phyloP scores from a whole-genome alignment of 2,888 invertebrate genomes.

The Laspeyria flexula region DNA sequence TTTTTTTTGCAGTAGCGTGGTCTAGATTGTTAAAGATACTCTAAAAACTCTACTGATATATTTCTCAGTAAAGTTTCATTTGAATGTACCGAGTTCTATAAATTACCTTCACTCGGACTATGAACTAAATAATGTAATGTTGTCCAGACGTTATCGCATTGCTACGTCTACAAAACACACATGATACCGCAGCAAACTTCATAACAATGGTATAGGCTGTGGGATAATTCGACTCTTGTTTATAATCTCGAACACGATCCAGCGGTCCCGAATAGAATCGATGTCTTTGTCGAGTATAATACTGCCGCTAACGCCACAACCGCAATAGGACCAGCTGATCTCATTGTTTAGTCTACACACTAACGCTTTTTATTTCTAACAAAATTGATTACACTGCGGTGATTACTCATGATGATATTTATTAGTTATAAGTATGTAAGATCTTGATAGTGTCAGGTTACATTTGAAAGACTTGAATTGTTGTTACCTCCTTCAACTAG shows the following conservation, averaged over 20 bases:
- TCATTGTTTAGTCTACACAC: conserved; percentile 83
- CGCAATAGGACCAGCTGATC: conserved; percentile 69
- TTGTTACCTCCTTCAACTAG: neutral
- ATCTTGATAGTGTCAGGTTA: conserved; percentile 1
- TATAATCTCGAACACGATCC: conserved; percentile 37
- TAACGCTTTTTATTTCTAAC: conserved; percentile 68
- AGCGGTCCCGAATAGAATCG: conserved; percentile 49
- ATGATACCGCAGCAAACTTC: conserved; percentile 18
- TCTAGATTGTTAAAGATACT: no score
- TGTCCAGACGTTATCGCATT: neutral
- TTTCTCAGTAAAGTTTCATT: no score
- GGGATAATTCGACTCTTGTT: conserved; percentile 43
- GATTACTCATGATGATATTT: conserved; percentile 53
- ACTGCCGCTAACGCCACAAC: conserved; percentile 52
- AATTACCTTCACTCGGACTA: neutral
- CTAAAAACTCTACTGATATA: no score
- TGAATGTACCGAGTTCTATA: no score
- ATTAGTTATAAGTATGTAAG: conserved; percentile 33
- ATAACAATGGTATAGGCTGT: conserved; percentile 35
- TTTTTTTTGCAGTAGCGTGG: no score
- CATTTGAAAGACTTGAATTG: neutral
- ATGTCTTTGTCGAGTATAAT: conserved; percentile 65
- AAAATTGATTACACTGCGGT: conserved; percentile 56
- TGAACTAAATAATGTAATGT: neutral
- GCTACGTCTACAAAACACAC: conserved; percentile 1